Percentiles rank a stretch among this genome's conserved stretches.
Conservation (phyloP, 2,888 invertebrate genomes). For the Mimachlamys varia region DNA sequence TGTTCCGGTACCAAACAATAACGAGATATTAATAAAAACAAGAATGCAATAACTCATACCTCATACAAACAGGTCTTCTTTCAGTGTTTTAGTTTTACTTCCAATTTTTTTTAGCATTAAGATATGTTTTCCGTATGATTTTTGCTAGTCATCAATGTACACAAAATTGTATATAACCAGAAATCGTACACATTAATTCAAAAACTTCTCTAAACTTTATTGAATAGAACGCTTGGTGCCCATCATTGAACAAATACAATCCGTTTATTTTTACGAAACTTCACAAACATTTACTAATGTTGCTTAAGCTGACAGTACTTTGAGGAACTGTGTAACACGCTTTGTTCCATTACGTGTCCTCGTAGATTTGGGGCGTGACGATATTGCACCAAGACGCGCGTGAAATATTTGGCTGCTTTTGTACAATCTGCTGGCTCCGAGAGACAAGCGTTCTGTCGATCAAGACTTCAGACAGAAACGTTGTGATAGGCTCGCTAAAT, state of each 20-base stretch:
- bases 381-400: conserved; percentile 23
- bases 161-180: no score
- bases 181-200: not conserved
- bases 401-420: conserved; percentile 8
- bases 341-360: not conserved
- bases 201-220: not conserved
- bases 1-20: conserved; percentile 17
- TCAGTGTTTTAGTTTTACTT: not conserved
- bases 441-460: conserved; percentile 23
- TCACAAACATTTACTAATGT: not conserved
- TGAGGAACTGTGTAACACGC: not conserved
- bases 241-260: no score
- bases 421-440: not conserved
- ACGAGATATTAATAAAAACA: conserved; percentile 2
- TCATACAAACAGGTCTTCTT: not conserved
- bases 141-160: no score
- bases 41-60: not conserved
- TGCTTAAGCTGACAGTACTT: not conserved
- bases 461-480: conserved; percentile 31
- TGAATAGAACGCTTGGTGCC: not conserved
- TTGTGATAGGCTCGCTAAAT: conserved; percentile 11
- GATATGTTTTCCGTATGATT: no score
- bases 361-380: not conserved
- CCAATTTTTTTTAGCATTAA: no score
- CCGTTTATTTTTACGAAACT: no score